Evolutionary conservation across 2,113 vertebrate species (phyloP).

Genomic region (Zootoca vivipara): DNA sequence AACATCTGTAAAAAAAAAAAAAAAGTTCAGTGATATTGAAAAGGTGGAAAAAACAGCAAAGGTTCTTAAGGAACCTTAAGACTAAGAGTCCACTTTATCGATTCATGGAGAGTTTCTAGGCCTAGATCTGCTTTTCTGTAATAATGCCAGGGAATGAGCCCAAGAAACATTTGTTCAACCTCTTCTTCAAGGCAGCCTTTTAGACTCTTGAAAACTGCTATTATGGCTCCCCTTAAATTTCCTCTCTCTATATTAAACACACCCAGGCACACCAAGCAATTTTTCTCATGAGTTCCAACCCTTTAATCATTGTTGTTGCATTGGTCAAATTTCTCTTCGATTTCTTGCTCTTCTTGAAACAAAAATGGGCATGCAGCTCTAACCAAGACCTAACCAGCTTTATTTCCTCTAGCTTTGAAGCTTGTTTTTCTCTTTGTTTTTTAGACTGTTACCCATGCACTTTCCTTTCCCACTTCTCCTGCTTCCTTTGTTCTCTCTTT

Average conservation of each 20-base stretch:
- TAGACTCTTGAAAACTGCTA: neutral
- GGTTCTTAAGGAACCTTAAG: neutral
- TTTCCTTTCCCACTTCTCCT: neutral
- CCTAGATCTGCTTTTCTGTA: neutral
- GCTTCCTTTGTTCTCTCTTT: neutral
- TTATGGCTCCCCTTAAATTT: neutral
- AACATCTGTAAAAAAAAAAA: neutral
- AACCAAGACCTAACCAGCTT: neutral
- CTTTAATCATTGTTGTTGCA: neutral
- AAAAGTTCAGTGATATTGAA: neutral
- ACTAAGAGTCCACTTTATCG: neutral
- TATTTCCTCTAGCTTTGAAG: neutral
- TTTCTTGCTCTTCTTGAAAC: neutral
- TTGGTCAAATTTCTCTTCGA: neutral
- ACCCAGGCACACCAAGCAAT: neutral
- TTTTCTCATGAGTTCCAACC: neutral
- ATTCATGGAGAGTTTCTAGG: neutral
- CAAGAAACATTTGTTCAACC: neutral
- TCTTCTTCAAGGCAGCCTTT: neutral
- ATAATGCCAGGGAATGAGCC: neutral
- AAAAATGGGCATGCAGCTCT: neutral
- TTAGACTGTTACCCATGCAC: neutral
- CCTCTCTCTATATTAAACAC: neutral
- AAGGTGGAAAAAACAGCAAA: neutral
- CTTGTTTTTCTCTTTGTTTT: neutral